These are phyloP conservation scores for Brachyhypopomus gauderio DNA, from an alignment of 2,113 vertebrate genomes.

Conservation along the genomic window DNA sequence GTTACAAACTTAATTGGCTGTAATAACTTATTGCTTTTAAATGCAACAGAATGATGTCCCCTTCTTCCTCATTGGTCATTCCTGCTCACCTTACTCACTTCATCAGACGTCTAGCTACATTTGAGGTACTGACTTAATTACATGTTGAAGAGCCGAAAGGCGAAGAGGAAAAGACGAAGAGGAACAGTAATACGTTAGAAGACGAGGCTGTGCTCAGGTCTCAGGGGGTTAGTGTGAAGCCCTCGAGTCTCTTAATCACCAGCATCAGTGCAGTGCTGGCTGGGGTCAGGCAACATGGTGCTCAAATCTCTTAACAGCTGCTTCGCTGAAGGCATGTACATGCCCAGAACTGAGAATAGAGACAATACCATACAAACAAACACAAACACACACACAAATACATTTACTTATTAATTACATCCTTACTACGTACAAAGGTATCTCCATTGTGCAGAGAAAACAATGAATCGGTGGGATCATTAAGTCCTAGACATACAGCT, in stretches of 20 bases:
- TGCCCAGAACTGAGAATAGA: neutral
- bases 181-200: neutral
- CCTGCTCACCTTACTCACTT: neutral
- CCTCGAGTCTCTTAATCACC: constrained; percentile 3
- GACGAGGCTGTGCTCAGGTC: neutral
- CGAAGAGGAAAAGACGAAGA: neutral
- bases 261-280: neutral
- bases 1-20: too few relatives aligned
- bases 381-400: neutral
- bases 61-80: neutral
- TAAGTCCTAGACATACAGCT: neutral
- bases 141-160: constrained; percentile 8
- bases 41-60: neutral
- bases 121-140: neutral
- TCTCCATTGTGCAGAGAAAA: neutral
- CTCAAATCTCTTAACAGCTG: neutral
- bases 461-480: neutral
- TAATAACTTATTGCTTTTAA: too few relatives aligned
- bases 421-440: neutral
- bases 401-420: neutral
- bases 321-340: neutral
- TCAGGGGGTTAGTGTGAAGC: neutral
- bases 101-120: neutral
- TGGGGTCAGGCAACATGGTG: neutral
- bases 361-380: constrained; percentile 17